These are phyloP conservation scores for Microcebus jonahi DNA, from an alignment of 2,113 vertebrate genomes.

Conservation along the genomic window DNA sequence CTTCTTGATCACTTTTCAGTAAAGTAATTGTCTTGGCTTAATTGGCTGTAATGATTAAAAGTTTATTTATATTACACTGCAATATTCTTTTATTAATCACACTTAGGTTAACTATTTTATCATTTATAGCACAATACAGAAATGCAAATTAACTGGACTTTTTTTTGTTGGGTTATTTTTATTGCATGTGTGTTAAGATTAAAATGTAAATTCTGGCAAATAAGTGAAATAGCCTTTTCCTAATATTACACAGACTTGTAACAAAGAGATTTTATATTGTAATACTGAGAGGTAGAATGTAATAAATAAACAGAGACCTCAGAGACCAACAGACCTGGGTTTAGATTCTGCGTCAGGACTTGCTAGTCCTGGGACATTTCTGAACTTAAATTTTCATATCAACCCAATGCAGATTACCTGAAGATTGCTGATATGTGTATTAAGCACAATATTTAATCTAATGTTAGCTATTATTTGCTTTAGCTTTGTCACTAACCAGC, in stretches of 20 bases:
- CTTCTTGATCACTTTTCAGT: conserved; percentile 51
- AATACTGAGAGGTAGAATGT: not conserved
- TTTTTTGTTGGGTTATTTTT: not conserved
- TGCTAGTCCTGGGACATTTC: not conserved
- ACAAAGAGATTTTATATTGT: not conserved
- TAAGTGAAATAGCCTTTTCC: conserved; percentile 20
- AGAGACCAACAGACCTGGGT: not conserved
- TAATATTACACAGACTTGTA: not conserved
- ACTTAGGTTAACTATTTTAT: not conserved
- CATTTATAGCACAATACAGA: not conserved
- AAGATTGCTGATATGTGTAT: not conserved
- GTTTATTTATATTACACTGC: conserved; percentile 3
- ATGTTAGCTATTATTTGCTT: not conserved
- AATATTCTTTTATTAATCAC: conserved; percentile 34
- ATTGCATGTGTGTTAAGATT: not conserved
- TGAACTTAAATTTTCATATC: not conserved
- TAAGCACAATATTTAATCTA: not conserved
- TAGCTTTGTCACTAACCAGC: not conserved
- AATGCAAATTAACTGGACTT: not conserved
- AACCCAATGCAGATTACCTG: not conserved
- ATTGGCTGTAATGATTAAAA: conserved; percentile 51
- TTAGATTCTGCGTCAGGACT: not conserved
- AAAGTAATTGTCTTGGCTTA: conserved; percentile 56
- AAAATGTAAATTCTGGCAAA: conserved; percentile 51
- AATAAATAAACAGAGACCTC: not conserved